A percentile compares a stretch with the other conserved stretches of the same genome.
phyloP scores from a whole-genome alignment of 30 jellyfish, hydroid and myxozoan species.

The Morbakka virulenta region DNA sequence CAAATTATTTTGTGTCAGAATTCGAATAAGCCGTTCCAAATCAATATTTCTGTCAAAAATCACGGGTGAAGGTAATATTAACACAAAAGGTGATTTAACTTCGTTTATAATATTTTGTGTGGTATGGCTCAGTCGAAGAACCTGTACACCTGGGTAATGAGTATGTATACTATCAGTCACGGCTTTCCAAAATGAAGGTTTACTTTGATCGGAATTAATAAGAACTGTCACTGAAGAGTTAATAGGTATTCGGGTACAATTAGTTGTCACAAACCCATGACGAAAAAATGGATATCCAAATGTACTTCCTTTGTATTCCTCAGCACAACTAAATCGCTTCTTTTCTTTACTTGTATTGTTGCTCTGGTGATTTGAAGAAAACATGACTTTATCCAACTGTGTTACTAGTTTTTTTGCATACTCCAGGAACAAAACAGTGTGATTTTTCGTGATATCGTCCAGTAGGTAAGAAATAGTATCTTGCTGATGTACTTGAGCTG shows the following conservation, averaged over 20 bases:
- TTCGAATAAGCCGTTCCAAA: constrained; percentile 65
- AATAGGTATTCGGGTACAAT: constrained; percentile 43
- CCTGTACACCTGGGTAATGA: not conserved
- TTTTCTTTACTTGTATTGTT: not conserved
- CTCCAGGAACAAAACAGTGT: too few relatives aligned
- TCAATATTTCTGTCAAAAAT: constrained; percentile 23
- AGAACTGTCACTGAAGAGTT: constrained; percentile 46
- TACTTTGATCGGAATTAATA: constrained; percentile 10
- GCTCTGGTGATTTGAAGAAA: too few relatives aligned
- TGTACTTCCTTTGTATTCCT: constrained; percentile 32
- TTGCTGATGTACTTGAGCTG: too few relatives aligned
- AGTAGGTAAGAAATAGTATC: too few relatives aligned
- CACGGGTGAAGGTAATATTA: constrained; percentile 49
- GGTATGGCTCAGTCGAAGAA: not conserved
- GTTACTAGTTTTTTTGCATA: too few relatives aligned
- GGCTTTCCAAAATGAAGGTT: not conserved
- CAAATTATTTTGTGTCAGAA: not conserved
- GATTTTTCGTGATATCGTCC: too few relatives aligned
- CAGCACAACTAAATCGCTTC: constrained; percentile 35
- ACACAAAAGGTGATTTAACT: constrained; percentile 61
- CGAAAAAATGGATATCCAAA: constrained; percentile 65
- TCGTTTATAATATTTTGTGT: constrained; percentile 14
- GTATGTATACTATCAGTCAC: not conserved
- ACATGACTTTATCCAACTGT: too few relatives aligned
- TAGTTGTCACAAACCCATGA: constrained; percentile 40